Base-by-base conservation (phyloP, 2,888 invertebrate species). In the Azorinus chamasolen region DNA sequence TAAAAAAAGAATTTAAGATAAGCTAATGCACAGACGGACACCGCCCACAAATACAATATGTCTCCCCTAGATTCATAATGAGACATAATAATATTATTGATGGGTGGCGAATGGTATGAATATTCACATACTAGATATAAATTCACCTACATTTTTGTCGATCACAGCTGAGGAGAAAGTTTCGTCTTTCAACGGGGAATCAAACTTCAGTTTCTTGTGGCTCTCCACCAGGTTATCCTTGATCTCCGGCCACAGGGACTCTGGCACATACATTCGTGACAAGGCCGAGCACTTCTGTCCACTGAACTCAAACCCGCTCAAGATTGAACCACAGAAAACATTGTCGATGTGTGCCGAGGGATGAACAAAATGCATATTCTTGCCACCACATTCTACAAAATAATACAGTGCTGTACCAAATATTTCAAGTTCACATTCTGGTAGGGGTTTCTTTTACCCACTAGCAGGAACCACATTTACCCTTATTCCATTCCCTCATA, bases 231-330 rank as follows among this genome's bases (percentile, higher is more conserved):
- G 94, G 8, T 96, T 90, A 20, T 90, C 88, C 96, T 86, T 95
- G 89, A 96, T 95, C 92, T 95, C 91, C 27, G 95, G 94, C 97
- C 97, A 98, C 57, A 98, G 93, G 2, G 98, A 98, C 91, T 96
- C 95, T 0, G 99, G 98, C 58, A 98, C 96, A 93, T 98, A 99
- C 94, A 98, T 95, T 89, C 99, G 95, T n/a, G 98, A 98, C 92
- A 98, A 98, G 0, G 99, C 99, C 1, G 99, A 99, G 93, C 99
- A 99, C 93, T 99, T 99, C 93, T 99, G 99, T 1, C 99, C 99
- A 90, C 93, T 90, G 93, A 96, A 99, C 94, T 99, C 99, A 93
- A 98, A 99, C 1, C 99, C 96, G 51, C 98, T 96, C 77, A 97
- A 95, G 82, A 99, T 96, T 0, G 98, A 97, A 32, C 95, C 95